Percentiles rank a stretch among this genome's conserved stretches.
Conservation (phyloP, 2,888 invertebrate genomes). For the Xestoiulus laeticollis region DNA sequence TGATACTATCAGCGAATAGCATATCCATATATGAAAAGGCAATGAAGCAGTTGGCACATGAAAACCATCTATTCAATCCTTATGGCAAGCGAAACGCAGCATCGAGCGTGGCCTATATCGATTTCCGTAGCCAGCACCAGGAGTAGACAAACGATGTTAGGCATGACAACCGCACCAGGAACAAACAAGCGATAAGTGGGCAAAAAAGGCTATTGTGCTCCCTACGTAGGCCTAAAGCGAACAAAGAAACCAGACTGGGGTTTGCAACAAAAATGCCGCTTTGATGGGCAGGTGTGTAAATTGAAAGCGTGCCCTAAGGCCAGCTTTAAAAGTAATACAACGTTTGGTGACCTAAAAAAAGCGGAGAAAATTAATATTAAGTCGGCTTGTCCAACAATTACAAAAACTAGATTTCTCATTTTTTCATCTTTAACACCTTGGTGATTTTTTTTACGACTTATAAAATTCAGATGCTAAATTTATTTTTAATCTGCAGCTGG, state of each 20-base stretch:
- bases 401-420: background rate
- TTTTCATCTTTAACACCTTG: background rate
- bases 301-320: background rate
- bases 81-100: background rate
- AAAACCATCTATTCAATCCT: slow-evolving; percentile 3
- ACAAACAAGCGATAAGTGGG: background rate
- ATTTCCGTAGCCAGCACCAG: slow-evolving; percentile 16
- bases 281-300: slow-evolving; percentile 15
- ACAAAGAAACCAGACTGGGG: slow-evolving; percentile 7
- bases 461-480: too few species aligned
- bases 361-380: background rate
- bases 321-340: background rate
- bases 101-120: slow-evolving; percentile 23
- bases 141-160: background rate
- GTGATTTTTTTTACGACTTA: too few species aligned
- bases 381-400: background rate
- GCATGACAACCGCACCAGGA: background rate
- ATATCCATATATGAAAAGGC: slow-evolving; percentile 17
- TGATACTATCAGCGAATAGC: slow-evolving; percentile 11
- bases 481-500: too few species aligned
- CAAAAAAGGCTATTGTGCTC: slow-evolving; percentile 3
- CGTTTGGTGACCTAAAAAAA: background rate
- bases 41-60: slow-evolving; percentile 15
- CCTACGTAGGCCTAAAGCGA: background rate
- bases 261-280: background rate